Evolutionary conservation across 2,113 vertebrate genomes (phyloP).

Genomic region (Halcyon malimbica): DNA sequence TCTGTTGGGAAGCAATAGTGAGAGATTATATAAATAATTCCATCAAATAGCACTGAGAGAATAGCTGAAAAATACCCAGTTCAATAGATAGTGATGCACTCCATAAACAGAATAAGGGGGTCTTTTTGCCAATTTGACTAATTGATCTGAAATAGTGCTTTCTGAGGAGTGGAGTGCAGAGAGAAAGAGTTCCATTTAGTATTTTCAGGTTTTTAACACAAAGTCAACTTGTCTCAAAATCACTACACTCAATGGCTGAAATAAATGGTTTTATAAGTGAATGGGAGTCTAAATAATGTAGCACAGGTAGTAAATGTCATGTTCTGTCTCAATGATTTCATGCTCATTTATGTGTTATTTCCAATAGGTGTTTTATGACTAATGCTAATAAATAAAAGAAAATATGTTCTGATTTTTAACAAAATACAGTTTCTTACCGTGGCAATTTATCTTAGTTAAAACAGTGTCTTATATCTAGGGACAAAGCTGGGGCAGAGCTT

Average conservation of each 20-base stretch:
- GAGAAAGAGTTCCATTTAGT: neutral
- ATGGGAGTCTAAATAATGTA: constrained; percentile 66
- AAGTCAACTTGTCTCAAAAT: constrained; percentile 41
- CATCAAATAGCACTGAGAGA: neutral
- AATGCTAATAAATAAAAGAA: constrained; percentile 64
- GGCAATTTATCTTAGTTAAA: constrained; percentile 52
- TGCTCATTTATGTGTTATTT: constrained; percentile 65
- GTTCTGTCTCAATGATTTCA: constrained; percentile 71
- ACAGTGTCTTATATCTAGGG: constrained; percentile 16
- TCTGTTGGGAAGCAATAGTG: neutral
- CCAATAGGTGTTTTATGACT: constrained; percentile 65
- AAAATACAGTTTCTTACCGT: constrained; percentile 46
- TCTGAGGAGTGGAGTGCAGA: neutral
- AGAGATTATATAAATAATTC: constrained; percentile 33
- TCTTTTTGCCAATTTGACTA: neutral
- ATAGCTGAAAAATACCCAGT: neutral
- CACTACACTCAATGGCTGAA: constrained; percentile 37
- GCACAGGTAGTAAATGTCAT: constrained; percentile 69
- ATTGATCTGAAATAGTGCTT: constrained; percentile 5
- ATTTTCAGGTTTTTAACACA: neutral
- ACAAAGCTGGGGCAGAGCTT: constrained; percentile 20
- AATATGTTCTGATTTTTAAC: constrained; percentile 62
- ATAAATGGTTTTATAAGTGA: constrained; percentile 46
- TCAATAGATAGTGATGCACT: neutral
- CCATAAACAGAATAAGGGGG: neutral